These are phyloP conservation scores for Zenarchopterus dispar DNA, from an alignment of 2,797 vertebrate genomes.

Conservation along the genomic window DNA sequence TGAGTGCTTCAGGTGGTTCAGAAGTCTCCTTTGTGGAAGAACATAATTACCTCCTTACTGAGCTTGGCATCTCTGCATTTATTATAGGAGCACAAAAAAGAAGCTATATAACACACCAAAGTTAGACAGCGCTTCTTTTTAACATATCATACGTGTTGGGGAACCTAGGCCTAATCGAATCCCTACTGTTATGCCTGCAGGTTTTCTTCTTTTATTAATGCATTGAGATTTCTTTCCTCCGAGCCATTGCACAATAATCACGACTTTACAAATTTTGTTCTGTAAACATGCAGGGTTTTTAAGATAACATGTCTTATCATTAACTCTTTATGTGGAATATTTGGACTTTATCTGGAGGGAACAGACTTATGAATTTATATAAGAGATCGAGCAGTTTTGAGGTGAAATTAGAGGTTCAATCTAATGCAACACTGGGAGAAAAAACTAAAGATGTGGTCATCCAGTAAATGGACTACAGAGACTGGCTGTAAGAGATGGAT, in stretches of 20 bases:
- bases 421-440: neutral
- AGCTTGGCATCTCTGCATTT: too few species aligned
- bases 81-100: too few species aligned
- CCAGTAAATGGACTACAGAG: slow-evolving; percentile 21
- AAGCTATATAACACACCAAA: too few species aligned
- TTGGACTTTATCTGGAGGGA: neutral
- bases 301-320: neutral
- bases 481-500: slow-evolving; percentile 16
- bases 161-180: too few species aligned
- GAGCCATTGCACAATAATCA: neutral
- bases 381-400: neutral
- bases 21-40: too few species aligned
- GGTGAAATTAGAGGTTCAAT: slow-evolving; percentile 14
- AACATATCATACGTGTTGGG: too few species aligned
- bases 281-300: slow-evolving; percentile 8
- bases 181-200: too few species aligned
- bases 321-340: neutral
- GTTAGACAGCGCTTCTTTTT: too few species aligned
- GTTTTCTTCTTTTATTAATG: neutral
- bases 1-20: too few species aligned
- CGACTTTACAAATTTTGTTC: neutral
- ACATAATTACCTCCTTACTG: too few species aligned
- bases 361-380: slow-evolving; percentile 3
- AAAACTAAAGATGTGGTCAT: slow-evolving; percentile 10
- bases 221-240: neutral